A percentile compares a stretch with the other conserved stretches of the same genome.
Evolutionary conservation across 1,140 invertebrate genomes (phyloP).

Genomic region (Dendroctonus valens): DNA sequence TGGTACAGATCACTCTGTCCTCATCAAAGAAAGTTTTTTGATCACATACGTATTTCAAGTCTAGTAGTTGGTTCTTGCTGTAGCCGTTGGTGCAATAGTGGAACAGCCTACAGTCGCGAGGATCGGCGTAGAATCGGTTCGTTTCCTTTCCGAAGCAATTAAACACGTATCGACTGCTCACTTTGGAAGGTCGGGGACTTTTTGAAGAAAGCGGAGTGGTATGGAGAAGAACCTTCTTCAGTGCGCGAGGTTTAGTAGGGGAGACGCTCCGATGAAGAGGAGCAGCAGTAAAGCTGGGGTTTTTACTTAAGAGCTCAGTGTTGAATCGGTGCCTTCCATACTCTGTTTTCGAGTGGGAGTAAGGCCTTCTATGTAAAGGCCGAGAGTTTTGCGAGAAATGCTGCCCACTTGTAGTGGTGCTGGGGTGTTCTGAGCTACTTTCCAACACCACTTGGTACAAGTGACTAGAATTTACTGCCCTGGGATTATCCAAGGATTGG

Average conservation of each 20-base stretch:
- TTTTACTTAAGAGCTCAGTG: constrained; percentile 29
- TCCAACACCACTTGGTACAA: constrained; percentile 24
- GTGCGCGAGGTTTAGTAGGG: constrained; percentile 41
- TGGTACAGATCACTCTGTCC: constrained; percentile 55
- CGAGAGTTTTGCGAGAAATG: constrained; percentile 8
- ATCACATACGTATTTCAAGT: constrained; percentile 62
- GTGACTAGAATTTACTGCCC: constrained; percentile 31
- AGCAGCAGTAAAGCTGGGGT: constrained; percentile 38
- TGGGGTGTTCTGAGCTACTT: constrained; percentile 13
- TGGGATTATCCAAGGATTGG: neutral
- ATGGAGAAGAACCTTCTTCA: constrained; percentile 33
- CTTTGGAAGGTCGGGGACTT: constrained; percentile 12
- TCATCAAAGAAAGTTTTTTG: constrained; percentile 58
- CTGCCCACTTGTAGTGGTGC: constrained; percentile 9
- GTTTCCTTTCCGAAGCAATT: constrained; percentile 58
- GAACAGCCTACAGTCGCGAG: constrained; percentile 59
- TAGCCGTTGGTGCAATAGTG: constrained; percentile 63
- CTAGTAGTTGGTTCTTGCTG: constrained; percentile 56
- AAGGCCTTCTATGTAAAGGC: constrained; percentile 23
- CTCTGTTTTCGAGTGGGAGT: constrained; percentile 8
- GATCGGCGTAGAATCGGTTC: constrained; percentile 59
- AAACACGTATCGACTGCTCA: constrained; percentile 48
- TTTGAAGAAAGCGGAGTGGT: constrained; percentile 43
- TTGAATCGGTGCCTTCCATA: constrained; percentile 38
- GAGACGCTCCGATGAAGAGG: constrained; percentile 44